Evolutionary conservation across 1,140 invertebrate species (phyloP).

Genomic region (Onthophagus taurus): DNA sequence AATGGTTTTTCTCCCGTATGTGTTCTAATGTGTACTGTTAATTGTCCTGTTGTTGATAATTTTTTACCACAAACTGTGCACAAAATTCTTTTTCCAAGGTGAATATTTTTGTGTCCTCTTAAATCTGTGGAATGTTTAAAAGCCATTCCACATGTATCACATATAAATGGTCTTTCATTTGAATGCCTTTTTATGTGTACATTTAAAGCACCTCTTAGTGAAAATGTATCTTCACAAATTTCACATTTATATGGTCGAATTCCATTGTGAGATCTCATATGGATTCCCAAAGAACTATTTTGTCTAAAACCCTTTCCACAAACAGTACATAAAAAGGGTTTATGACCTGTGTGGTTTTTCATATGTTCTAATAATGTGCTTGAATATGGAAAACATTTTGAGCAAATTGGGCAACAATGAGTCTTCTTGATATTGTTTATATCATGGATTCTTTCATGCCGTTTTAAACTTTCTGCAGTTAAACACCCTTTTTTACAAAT

Average conservation of each 20-base stretch:
- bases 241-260: constrained; percentile 20
- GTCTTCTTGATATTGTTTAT: constrained; percentile 19
- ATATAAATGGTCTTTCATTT: constrained; percentile 50
- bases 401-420: constrained; percentile 44
- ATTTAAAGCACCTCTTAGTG: constrained; percentile 22
- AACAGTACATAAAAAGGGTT: constrained; percentile 30
- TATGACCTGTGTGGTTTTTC: constrained; percentile 34
- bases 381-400: constrained; percentile 33
- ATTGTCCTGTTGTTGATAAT: constrained; percentile 22
- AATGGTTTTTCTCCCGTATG: too few species aligned
- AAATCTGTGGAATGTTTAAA: constrained; percentile 41
- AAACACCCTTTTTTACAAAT: constrained; percentile 30
- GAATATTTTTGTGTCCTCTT: constrained; percentile 18
- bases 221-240: constrained; percentile 18
- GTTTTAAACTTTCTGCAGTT: constrained; percentile 23
- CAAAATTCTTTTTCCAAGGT: constrained; percentile 17
- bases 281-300: constrained; percentile 49
- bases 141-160: constrained; percentile 46
- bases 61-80: constrained; percentile 22
- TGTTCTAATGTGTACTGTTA: too few species aligned
- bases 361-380: constrained; percentile 34
- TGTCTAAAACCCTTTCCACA: constrained; percentile 45
- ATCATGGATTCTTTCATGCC: constrained; percentile 25
- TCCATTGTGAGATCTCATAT: constrained; percentile 54
- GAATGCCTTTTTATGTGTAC: constrained; percentile 45